phyloP scores from a whole-genome alignment of 2,888 invertebrate genomes.

The Heliconius erato region DNA sequence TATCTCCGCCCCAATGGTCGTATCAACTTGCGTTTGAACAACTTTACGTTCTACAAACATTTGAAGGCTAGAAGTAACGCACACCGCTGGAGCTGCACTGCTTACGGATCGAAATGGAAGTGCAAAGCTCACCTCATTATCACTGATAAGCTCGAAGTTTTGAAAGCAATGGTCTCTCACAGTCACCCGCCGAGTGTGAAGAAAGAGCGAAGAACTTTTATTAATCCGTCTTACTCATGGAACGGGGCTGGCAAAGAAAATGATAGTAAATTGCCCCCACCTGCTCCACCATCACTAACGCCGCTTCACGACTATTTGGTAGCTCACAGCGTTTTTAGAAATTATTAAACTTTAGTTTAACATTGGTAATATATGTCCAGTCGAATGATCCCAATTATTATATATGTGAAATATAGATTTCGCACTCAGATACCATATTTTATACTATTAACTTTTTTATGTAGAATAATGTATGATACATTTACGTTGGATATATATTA shows the following conservation, averaged over 20 bases:
- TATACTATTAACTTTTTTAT: background rate
- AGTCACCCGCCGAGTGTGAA: conserved; percentile 70
- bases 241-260: conserved; percentile 54
- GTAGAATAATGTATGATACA: background rate
- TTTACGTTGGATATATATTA: conserved; percentile 8
- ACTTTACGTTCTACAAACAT: conserved; percentile 79
- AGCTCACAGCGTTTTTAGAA: conserved; percentile 74
- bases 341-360: conserved; percentile 57
- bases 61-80: conserved; percentile 74
- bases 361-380: background rate
- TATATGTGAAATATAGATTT: background rate
- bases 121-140: conserved; percentile 78
- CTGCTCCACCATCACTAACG: conserved; percentile 57
- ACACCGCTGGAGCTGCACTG: conserved; percentile 79
- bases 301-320: conserved; percentile 74
- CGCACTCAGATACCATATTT: conserved; percentile 5
- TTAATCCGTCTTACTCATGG: conserved; percentile 45
- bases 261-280: conserved; percentile 39
- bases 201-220: conserved; percentile 54
- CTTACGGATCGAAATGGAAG: conserved; percentile 76
- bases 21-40: conserved; percentile 76
- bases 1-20: conserved; percentile 77
- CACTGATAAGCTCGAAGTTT: conserved; percentile 73
- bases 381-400: background rate
- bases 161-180: conserved; percentile 72